Evolutionary conservation across 2,888 invertebrate genomes (phyloP), one percentile per base, ranked within the genome.

Genomic region (Tethea ocularis): DNA sequence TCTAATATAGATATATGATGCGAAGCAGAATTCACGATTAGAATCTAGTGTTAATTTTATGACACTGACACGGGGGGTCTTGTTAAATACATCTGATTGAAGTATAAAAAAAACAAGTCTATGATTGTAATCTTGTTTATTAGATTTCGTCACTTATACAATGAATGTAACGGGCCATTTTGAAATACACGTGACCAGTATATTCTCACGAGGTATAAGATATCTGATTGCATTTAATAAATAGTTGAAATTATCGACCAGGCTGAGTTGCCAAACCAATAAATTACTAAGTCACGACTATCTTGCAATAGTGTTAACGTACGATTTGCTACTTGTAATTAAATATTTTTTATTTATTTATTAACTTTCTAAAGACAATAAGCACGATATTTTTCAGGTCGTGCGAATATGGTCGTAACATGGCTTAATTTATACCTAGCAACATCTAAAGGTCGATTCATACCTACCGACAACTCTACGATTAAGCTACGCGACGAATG

Each of bases 311-410:
- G 63, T 63, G 61, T 61, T 67, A 67, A 67, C 63, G 66, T 69
- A 69, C 71, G 68, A 63, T 60, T 61, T 58, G 61, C 56, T 64
- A 71, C 64, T 64, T 70, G 62, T 75, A 70, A 73, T 79, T 73
- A 71, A 67, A 63, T 66, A 29, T 61, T 61, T 60, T 59, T 58
- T 75, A 64, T 72, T 70, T 72, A 62, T 69, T 74, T 66, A 69
- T 74, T 73, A n/a, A 67, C 73, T 75, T 75, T 73, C 60, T 53
- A 59, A 61, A 69, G 64, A 77, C 77, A 74, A 71, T 74, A 63
- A 73, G 59, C 26, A 56, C 56, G 57, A 54, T 15, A 29, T 33
- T 7, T 33, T 3, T 22, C 22, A 22, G 29, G 11, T 46, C 46
- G 46, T 46, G 46, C 20, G 2, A n/a, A 46, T 20, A 20, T 46